phyloP scores from a whole-genome alignment of 2,888 invertebrate species.

The Rhagonycha fulva region DNA sequence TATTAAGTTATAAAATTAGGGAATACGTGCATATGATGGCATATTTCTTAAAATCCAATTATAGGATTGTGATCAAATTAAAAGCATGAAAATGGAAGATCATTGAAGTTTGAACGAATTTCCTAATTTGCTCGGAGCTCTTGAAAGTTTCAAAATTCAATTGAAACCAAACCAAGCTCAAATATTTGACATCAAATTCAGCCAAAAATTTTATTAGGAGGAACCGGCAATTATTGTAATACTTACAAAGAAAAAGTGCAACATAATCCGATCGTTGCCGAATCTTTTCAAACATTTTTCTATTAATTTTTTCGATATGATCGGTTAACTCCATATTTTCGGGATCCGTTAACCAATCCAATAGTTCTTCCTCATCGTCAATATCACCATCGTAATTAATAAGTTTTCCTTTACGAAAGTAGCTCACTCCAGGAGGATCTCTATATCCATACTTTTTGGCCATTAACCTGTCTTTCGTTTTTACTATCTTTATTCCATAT shows the following conservation, averaged over 20 bases:
- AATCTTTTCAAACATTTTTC: constrained; percentile 92
- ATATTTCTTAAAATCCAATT: no score
- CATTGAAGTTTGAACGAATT: no score
- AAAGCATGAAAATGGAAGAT: no score
- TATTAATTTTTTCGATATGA: constrained; percentile 88
- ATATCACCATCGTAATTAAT: constrained; percentile 93
- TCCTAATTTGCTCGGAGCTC: no score
- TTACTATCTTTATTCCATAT: constrained; percentile 89
- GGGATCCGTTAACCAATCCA: constrained; percentile 92
- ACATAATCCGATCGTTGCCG: constrained; percentile 86
- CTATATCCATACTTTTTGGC: constrained; percentile 91
- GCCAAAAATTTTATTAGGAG: no score
- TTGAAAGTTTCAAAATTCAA: no score
- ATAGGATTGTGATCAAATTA: no score
- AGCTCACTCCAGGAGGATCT: constrained; percentile 88
- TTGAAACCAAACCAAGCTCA: no score
- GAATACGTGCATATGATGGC: no score
- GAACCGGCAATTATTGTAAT: no score
- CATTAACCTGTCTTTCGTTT: constrained; percentile 86
- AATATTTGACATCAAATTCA: no score
- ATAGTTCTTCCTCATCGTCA: constrained; percentile 84
- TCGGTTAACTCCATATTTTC: constrained; percentile 94
- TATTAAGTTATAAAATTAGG: no score
- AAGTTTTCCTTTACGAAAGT: constrained; percentile 86
- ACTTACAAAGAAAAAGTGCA: constrained; percentile 91